A percentile compares a stretch with the other conserved stretches of the same genome.
These are phyloP conservation scores for Mythimna pallens DNA, from an alignment of 2,888 invertebrate genomes.

Conservation along the genomic window DNA sequence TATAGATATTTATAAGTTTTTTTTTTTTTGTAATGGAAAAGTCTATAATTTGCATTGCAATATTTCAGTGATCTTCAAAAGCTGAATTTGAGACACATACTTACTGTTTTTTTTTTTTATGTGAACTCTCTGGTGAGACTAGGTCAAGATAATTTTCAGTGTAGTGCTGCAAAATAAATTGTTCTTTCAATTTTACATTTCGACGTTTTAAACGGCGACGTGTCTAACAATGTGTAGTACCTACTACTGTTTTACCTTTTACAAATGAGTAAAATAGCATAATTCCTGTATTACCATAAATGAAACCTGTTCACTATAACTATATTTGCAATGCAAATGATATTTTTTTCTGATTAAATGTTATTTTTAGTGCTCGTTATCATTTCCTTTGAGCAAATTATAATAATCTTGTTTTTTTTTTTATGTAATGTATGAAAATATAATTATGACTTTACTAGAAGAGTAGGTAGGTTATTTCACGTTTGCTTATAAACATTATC, in stretches of 20 bases:
- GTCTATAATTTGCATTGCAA: constrained; percentile 25
- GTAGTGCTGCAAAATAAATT: constrained; percentile 1
- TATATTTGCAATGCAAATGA: constrained; percentile 59
- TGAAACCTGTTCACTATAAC: constrained; percentile 18
- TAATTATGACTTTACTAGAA: constrained; percentile 20
- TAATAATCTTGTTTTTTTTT: constrained; percentile 21
- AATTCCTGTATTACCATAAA: constrained; percentile 23
- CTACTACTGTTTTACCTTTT: not conserved
- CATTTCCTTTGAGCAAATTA: constrained; percentile 34
- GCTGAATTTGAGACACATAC: not conserved
- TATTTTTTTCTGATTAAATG: constrained; percentile 35
- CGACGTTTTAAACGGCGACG: not conserved
- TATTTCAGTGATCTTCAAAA: not conserved
- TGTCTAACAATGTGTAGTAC: not conserved
- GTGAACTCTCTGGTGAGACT: not conserved
- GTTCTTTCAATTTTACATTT: constrained; percentile 2
- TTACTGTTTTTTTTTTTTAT: not conserved
- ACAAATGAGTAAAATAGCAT: constrained; percentile 3
- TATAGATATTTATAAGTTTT: constrained; percentile 5
- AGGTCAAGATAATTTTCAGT: constrained; percentile 17
- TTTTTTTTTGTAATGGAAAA: not conserved
- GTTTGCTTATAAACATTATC: constrained; percentile 63
- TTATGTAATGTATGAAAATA: constrained; percentile 11
- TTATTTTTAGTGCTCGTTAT: constrained; percentile 33
- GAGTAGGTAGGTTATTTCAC: constrained; percentile 11